These are phyloP conservation scores for Gavia stellata DNA, from an alignment of 2,113 vertebrate genomes.

Conservation along the genomic window DNA sequence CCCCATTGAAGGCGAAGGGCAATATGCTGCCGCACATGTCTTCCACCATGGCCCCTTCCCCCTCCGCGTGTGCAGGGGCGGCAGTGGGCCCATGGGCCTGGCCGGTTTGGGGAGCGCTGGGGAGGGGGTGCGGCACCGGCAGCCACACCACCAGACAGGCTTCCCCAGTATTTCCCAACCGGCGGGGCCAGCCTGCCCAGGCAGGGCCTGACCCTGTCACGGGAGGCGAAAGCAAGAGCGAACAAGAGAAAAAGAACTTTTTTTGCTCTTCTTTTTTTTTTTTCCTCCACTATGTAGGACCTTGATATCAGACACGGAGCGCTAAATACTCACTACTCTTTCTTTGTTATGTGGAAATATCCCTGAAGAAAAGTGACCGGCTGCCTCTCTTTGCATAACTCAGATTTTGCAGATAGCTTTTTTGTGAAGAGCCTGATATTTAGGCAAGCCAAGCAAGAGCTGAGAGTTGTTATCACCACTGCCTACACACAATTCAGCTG, in stretches of 20 bases:
- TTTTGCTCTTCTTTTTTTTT: neutral
- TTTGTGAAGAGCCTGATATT: neutral
- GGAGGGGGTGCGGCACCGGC: accelerated
- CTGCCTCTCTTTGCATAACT: neutral
- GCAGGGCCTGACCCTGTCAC: neutral
- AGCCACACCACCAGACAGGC: neutral
- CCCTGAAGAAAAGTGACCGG: neutral
- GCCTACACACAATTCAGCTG: neutral
- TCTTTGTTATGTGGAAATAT: neutral
- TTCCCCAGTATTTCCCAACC: neutral
- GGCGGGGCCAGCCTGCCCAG: neutral
- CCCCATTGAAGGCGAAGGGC: neutral
- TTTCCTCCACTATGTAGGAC: accelerated
- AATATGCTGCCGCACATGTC: accelerated
- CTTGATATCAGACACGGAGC: neutral
- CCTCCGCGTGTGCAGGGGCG: accelerated
- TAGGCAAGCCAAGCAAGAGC: neutral
- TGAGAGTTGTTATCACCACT: neutral
- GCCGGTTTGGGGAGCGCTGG: neutral
- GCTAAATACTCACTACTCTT: neutral
- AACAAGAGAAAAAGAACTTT: neutral
- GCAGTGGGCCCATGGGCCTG: neutral
- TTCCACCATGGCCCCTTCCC: neutral
- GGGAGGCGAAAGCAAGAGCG: neutral
- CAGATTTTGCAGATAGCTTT: neutral